Evolutionary conservation across 2,888 invertebrate species (phyloP), one percentile per base, ranked within the genome.

Genomic region (Fragum fragum): DNA sequence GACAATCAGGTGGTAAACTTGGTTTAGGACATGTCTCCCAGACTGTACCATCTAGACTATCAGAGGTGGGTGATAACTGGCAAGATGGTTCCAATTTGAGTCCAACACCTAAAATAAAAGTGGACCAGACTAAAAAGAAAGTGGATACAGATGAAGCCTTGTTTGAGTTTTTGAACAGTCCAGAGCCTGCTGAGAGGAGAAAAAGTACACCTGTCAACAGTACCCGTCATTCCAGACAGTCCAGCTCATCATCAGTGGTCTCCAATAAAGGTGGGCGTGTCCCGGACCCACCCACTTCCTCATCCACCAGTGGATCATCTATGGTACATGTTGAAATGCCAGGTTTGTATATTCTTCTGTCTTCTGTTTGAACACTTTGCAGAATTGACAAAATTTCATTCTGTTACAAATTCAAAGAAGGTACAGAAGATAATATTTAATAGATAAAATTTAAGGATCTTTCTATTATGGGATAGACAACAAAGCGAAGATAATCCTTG

Each of bases 131-230:
- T 7, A 89, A 87, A 63, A 91, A 90, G 66, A 90, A 92, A 81
- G 89, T 91, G 59, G 93, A 93, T 76, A 92, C 93, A 61, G 95
- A 95, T 84, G 94, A 94, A 39, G 94, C 95, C 26, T 87, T 95
- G 57, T 94, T 95, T 89, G 94, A 95, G 81, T 95, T 94, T 90
- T 87, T 95, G 29, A 95, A 95, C 88, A 93, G 93, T 75, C 89
- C 90, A 55, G 92, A 92, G 28, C 86, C 91, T 26, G 73, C 84
- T n/a, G 91, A 91, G 16, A 73, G 85, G 18, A 84, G 78, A 23
- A 88, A 87, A 72, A 83, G 82, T n/a, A 89, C 89, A 23, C 89
- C 90, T 21, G 83, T 80, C 16, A 90, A 88, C 69, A 92, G 90
- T 74, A 87, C 86, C 28, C 86, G 90, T 73, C 93, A 94, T 88